Evolutionary conservation across 2,797 vertebrate species (phyloP).

Genomic region (Betta splendens): DNA sequence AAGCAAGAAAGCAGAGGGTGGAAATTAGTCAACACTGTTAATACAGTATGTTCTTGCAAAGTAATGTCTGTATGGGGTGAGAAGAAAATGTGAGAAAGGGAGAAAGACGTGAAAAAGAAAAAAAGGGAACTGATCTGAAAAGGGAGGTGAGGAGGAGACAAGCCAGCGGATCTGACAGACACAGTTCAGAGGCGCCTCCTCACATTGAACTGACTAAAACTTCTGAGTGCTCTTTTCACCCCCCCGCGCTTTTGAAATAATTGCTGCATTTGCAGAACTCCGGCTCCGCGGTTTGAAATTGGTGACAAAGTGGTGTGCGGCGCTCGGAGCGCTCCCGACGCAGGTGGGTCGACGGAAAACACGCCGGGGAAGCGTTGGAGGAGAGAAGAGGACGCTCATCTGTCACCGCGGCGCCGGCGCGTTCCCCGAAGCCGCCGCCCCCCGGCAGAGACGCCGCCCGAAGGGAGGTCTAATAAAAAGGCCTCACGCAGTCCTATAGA

Average conservation of each 20-base stretch:
- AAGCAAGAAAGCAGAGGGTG: conserved; percentile 29
- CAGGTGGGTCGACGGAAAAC: conserved; percentile 66
- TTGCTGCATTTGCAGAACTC: conserved; percentile 73
- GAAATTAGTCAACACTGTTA: conserved; percentile 59
- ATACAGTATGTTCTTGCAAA: conserved; percentile 57
- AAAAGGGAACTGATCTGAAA: conserved; percentile 20
- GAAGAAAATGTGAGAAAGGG: not conserved
- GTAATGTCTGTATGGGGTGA: conserved; percentile 38
- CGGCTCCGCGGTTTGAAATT: conserved; percentile 61
- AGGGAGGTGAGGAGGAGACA: conserved; percentile 21
- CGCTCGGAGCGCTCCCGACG: conserved; percentile 51
- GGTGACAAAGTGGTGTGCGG: conserved; percentile 72
- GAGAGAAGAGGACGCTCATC: conserved; percentile 41
- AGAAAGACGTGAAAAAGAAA: conserved; percentile 16
- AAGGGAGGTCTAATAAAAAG: conserved; percentile 65
- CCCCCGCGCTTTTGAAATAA: conserved; percentile 71
- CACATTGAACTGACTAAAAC: conserved; percentile 49
- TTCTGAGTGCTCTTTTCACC: conserved; percentile 63
- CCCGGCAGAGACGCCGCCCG: conserved; percentile 55
- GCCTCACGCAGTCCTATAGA: conserved; percentile 66
- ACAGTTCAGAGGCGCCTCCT: conserved; percentile 46
- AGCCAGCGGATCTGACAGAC: conserved; percentile 17
- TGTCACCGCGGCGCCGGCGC: conserved; percentile 50
- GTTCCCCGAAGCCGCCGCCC: conserved; percentile 63
- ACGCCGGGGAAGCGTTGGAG: conserved; percentile 72